These are phyloP conservation scores for Otolemur garnettii DNA, from an alignment of 2,113 vertebrate species.

Conservation along the genomic window DNA sequence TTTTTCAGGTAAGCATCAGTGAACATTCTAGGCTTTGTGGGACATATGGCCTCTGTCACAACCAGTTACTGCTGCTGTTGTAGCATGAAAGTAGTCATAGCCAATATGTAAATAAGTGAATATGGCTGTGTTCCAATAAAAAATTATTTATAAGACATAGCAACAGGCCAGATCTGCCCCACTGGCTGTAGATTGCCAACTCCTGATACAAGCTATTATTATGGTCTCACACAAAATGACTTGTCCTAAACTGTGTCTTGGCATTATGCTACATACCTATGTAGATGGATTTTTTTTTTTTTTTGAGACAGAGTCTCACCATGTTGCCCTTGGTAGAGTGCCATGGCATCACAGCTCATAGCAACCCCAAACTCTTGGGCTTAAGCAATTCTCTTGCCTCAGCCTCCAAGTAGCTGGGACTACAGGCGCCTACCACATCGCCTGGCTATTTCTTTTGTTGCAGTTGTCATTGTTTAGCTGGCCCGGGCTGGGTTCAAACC, in stretches of 20 bases:
- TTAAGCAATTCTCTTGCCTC: too few relatives aligned
- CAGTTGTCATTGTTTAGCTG: too few relatives aligned
- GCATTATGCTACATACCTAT: neutral
- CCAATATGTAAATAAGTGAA: neutral
- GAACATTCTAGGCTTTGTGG: slow-evolving; percentile 3
- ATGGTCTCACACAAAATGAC: neutral
- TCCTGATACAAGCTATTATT: neutral
- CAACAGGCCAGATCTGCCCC: neutral
- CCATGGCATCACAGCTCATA: too few relatives aligned
- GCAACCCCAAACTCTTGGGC: too few relatives aligned
- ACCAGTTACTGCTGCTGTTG: neutral
- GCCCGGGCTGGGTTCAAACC: too few relatives aligned
- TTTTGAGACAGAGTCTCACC: too few relatives aligned
- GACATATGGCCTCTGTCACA: neutral
- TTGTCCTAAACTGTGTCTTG: neutral
- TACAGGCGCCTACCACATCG: too few relatives aligned
- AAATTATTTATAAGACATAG: slow-evolving; percentile 47
- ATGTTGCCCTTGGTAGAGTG: too few relatives aligned
- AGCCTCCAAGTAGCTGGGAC: too few relatives aligned
- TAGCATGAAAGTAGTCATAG: neutral
- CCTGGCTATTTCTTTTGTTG: too few relatives aligned
- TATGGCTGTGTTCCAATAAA: neutral
- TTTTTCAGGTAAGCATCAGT: neutral
- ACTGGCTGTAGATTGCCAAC: neutral
- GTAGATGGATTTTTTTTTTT: too few relatives aligned